These are phyloP conservation scores for Amphiprion clarkii DNA, from an alignment of 2,797 vertebrate genomes.

Conservation along the genomic window DNA sequence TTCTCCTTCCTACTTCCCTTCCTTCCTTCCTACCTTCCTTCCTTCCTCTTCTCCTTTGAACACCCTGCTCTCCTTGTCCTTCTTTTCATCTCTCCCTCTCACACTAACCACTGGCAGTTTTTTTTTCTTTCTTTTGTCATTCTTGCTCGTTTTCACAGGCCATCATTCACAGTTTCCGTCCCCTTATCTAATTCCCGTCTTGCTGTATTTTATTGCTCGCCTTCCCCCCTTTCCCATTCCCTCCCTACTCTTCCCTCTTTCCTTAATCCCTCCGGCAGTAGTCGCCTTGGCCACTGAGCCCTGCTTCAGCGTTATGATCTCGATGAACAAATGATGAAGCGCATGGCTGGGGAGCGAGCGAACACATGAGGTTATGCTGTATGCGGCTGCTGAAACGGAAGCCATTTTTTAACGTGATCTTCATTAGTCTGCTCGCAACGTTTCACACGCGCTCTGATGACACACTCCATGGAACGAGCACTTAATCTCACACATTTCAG, in stretches of 20 bases:
- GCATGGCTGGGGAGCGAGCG: not conserved
- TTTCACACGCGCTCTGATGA: slow-evolving; percentile 9
- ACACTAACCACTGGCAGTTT: slow-evolving; percentile 5
- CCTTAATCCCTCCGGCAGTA: slow-evolving; percentile 22
- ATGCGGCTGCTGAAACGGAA: slow-evolving; percentile 43
- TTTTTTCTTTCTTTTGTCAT: slow-evolving; percentile 15
- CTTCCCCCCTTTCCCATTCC: slow-evolving; percentile 2
- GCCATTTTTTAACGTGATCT: slow-evolving; percentile 27
- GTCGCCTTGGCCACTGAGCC: slow-evolving; percentile 51
- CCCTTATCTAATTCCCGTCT: slow-evolving; percentile 48
- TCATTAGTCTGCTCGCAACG: slow-evolving; percentile 25
- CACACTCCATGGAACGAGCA: slow-evolving; percentile 10
- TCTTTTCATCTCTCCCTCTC: slow-evolving; percentile 4
- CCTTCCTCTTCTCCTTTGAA: not conserved
- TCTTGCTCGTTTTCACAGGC: slow-evolving; percentile 33
- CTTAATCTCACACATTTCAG: slow-evolving; percentile 33
- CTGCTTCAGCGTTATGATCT: slow-evolving; percentile 41
- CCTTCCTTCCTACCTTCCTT: slow-evolving; percentile 27
- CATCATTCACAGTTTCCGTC: slow-evolving; percentile 43
- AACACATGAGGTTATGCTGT: not conserved
- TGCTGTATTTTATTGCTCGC: slow-evolving; percentile 33
- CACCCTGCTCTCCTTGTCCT: slow-evolving; percentile 9
- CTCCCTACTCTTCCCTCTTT: slow-evolving; percentile 8
- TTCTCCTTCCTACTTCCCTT: slow-evolving; percentile 34
- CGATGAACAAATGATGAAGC: slow-evolving; percentile 54